Base-by-base conservation (phyloP, 2,888 invertebrate species). In the Tenthredo scrophulariae region DNA sequence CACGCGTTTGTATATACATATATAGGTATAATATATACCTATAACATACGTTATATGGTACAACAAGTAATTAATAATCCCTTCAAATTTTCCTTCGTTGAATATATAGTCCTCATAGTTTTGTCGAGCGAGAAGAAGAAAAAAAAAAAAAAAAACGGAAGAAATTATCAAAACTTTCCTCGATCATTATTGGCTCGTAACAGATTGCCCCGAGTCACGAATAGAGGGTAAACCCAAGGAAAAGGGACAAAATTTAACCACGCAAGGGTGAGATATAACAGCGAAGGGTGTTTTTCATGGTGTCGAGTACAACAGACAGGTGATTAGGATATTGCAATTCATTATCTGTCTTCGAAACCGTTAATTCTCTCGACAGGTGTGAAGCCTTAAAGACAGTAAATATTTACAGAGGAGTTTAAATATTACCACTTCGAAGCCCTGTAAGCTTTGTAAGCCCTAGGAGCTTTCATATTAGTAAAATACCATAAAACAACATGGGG, bases 271-370 rank as follows among this genome's bases (percentile, higher is more conserved):
- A 50, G 33, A 77, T 15, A 26, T 29, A 40, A 50, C 4, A 9
- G 33, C 50, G 7, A 46, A 29, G 75, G 50, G 75, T 70, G 50
- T 77, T 22, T 77, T 46, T 18, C 18, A 26, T 18, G n/a, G 33
- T 33, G 67, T 67, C 15, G 29, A 13, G 26, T 26, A 46, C 6
- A 46, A 15, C 50, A 50, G 77, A 77, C 46, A 62, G 79, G 80
- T 80, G 80, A 80, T 80, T 80, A 62, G 62, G 80, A 80, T 80
- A 80, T 80, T 37, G 80, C 80, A 33, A 80, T 80, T 62, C 58
- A 37, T 80, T 80, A 62, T 80, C 40, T 37, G 80, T 62, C 62
- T 50, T 54, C 18, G 62, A 62, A 58, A 62, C 26, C 62, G 62
- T 22, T 58, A 62, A 80, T 80, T 62, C 37, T 50, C n/a, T 26